Percentiles rank a stretch among this genome's conserved stretches.
Evolutionary conservation across 2,888 invertebrate genomes (phyloP).

Genomic region (Drosophila prostipennis): DNA sequence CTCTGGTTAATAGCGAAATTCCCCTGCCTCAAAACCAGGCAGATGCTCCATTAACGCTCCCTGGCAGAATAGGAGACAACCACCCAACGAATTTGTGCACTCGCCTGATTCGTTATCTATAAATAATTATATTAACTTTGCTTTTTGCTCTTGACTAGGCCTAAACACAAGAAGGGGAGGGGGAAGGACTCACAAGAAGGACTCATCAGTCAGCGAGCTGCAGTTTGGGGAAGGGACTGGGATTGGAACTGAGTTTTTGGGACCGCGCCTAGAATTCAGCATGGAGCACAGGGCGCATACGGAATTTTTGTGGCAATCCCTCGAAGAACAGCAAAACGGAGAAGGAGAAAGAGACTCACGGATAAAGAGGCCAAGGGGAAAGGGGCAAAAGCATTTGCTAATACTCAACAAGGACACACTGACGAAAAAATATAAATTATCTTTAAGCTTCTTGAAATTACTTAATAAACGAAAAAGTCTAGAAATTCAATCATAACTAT

Average conservation of each 20-base stretch:
- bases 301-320: conserved; percentile 46
- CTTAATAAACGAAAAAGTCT: no score
- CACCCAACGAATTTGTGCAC: conserved; percentile 69
- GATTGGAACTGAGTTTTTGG: conserved; percentile 18
- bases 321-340: conserved; percentile 1
- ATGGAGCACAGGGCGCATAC: conserved; percentile 30
- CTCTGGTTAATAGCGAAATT: conserved; percentile 28
- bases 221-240: conserved; percentile 25
- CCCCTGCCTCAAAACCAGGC: conserved; percentile 29
- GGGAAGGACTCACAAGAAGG: conserved; percentile 28
- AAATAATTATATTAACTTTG: conserved; percentile 80
- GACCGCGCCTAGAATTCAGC: conserved; percentile 31
- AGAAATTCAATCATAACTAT: no score
- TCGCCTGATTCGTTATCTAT: conserved; percentile 78
- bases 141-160: conserved; percentile 61
- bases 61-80: conserved; percentile 4
- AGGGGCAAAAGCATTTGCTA: conserved; percentile 10
- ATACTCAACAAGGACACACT: conserved; percentile 8
- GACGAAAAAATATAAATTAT: neutral
- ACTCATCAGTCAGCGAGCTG: conserved; percentile 43
- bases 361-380: neutral
- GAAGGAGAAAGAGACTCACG: neutral
- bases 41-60: conserved; percentile 41
- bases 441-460: no score
- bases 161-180: conserved; percentile 3